Evolutionary conservation across 2,888 invertebrate species (phyloP), one percentile per base, ranked within the genome.

Genomic region (Amiota minor): DNA sequence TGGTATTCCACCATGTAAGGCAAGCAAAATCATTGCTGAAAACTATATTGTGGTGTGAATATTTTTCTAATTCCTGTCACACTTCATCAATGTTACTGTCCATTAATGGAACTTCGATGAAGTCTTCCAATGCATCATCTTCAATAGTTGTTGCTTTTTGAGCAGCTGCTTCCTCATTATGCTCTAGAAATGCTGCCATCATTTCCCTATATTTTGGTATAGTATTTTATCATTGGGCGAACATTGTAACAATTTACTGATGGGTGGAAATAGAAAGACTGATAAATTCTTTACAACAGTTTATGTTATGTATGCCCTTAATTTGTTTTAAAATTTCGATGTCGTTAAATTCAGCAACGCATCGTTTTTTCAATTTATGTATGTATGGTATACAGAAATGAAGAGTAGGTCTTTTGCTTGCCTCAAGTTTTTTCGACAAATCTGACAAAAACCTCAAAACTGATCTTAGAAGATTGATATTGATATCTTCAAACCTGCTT

Each of bases 301-400:
- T n/a, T n/a, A 49, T 49, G 9, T 49, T 9, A 49, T 49, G 9
- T 49, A 49, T 9, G 49, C 49, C 49, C 49, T 49, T 49, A 49
- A 49, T 49, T 12, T 9, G 12, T 49, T 49, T 49, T 49, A 49
- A 9, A 49, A 49, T 10, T 9, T 49, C 49, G 12, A 49, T 10
- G 49, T 49, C 49, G 49, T 49, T 49, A 10, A 12, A 49, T 49
- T 49, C n/a, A 3, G 0, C 12, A 50, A 35, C 64, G 46, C 46
- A n/a, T 6, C 45, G 2, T 8, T n/a, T 67, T 67, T 67, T 67
- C 8, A 46, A 14, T 67, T 67, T 67, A 18, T 67, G 67, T 45
- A 67, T 14, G 67, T 67, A 46, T n/a, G 67, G 67, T 4, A 67
- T 67, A 47, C 14, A n/a, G 16, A 67, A 67, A 67, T 67, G 67